Evolutionary conservation across 2,113 vertebrate genomes (phyloP).

Genomic region (Orthonyx spaldingii): DNA sequence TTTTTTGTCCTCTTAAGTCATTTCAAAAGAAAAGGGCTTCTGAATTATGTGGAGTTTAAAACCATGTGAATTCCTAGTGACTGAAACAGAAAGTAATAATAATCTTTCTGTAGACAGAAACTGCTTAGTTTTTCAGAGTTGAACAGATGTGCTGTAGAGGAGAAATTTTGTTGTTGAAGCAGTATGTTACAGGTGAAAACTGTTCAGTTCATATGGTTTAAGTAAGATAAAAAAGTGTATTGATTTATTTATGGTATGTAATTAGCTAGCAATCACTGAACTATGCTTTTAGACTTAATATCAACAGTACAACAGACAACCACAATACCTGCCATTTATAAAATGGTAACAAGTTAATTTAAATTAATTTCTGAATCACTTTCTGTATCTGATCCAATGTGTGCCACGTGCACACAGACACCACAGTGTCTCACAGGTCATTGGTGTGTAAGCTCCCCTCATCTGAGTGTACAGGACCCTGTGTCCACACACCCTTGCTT

Average conservation of each 20-base stretch:
- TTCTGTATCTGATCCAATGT: background rate
- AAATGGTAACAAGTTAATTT: background rate
- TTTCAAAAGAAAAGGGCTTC: slow-evolving; percentile 14
- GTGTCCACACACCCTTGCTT: rapidly evolving
- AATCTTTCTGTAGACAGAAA: background rate
- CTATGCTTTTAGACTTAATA: background rate
- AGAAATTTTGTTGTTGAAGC: background rate
- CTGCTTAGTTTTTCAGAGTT: background rate
- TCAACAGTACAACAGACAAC: background rate
- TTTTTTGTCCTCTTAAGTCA: background rate
- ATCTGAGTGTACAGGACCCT: background rate
- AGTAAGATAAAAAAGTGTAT: background rate
- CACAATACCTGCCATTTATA: background rate
- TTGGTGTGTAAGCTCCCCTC: background rate
- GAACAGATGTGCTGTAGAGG: background rate
- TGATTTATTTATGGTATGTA: background rate
- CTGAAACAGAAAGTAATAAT: background rate
- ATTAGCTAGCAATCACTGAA: background rate
- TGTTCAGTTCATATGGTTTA: background rate
- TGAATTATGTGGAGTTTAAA: slow-evolving; percentile 1
- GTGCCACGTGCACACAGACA: background rate
- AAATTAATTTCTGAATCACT: background rate
- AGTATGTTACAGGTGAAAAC: background rate
- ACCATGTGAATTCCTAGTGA: background rate
- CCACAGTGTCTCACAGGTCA: rapidly evolving